Conservation (phyloP, 1,140 invertebrate genomes). For the Lasioglossum albipes region DNA sequence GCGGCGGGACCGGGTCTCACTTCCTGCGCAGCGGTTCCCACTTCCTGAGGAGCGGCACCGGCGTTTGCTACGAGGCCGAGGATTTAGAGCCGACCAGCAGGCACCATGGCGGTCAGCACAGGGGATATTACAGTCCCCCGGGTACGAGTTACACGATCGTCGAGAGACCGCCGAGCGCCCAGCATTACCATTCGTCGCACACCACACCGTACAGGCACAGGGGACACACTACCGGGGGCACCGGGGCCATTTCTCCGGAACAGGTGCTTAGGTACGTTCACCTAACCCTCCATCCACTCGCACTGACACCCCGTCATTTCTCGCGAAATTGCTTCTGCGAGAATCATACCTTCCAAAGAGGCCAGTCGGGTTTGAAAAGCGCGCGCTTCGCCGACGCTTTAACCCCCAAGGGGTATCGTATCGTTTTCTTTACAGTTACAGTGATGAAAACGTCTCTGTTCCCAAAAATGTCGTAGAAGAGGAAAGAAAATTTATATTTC, state of each 20-base stretch:
- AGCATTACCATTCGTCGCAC: constrained; percentile 83
- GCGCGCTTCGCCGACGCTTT: no score
- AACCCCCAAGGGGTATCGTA: no score
- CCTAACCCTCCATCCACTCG: not conserved
- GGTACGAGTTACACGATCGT: constrained; percentile 92
- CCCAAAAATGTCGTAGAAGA: no score
- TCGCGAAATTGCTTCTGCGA: not conserved
- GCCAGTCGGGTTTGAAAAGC: no score
- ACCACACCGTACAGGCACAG: constrained; percentile 82
- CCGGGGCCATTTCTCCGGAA: constrained; percentile 87
- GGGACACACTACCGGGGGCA: constrained; percentile 77
- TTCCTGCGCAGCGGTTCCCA: constrained; percentile 74
- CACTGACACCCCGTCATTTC: not conserved
- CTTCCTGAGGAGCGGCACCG: constrained; percentile 70
- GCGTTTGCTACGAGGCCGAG: constrained; percentile 79
- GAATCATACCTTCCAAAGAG: no score
- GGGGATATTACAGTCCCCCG: constrained; percentile 81
- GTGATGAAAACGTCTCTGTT: no score
- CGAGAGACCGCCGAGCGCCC: constrained; percentile 88
- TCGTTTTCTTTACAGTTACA: no score
- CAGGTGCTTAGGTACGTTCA: constrained; percentile 83
- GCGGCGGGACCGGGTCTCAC: constrained; percentile 72
- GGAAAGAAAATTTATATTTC: no score
- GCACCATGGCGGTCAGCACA: constrained; percentile 66
- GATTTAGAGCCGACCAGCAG: constrained; percentile 74